A percentile compares a stretch with the other conserved stretches of the same genome.
These are phyloP conservation scores for Poecilia latipinna DNA, from an alignment of 2,113 vertebrate species.

Conservation along the genomic window DNA sequence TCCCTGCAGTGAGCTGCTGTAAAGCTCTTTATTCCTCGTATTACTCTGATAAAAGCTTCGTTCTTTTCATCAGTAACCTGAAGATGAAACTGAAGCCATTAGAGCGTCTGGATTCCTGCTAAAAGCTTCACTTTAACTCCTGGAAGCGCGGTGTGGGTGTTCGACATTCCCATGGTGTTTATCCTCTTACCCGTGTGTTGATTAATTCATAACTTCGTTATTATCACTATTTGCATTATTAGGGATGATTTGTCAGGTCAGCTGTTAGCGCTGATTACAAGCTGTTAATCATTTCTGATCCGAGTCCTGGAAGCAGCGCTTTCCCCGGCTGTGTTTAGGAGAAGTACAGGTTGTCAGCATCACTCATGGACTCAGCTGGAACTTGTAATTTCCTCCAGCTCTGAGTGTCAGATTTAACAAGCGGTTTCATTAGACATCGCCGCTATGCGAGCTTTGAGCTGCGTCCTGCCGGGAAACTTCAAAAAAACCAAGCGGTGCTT, in stretches of 20 bases:
- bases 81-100: neutral
- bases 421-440: constrained; percentile 26
- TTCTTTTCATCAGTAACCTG: neutral
- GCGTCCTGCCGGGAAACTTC: constrained; percentile 13
- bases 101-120: neutral
- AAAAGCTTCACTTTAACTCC: no score
- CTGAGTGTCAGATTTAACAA: constrained; percentile 38
- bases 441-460: neutral
- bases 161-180: no score
- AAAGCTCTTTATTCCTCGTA: no score
- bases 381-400: constrained; percentile 35
- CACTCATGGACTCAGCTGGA: constrained; percentile 37
- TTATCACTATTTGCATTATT: neutral
- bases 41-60: neutral
- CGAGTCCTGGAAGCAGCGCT: neutral
- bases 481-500: constrained; percentile 10
- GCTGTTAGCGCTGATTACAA: neutral
- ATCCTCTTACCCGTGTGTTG: neutral
- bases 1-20: no score
- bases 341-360: constrained; percentile 18
- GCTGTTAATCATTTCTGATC: neutral
- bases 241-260: neutral
- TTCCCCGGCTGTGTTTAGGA: constrained; percentile 14
- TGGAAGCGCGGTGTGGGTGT: no score
- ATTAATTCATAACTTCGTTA: neutral